Evolutionary conservation across 2,113 vertebrate species (phyloP).

Genomic region (Odocoileus hemionus): DNA sequence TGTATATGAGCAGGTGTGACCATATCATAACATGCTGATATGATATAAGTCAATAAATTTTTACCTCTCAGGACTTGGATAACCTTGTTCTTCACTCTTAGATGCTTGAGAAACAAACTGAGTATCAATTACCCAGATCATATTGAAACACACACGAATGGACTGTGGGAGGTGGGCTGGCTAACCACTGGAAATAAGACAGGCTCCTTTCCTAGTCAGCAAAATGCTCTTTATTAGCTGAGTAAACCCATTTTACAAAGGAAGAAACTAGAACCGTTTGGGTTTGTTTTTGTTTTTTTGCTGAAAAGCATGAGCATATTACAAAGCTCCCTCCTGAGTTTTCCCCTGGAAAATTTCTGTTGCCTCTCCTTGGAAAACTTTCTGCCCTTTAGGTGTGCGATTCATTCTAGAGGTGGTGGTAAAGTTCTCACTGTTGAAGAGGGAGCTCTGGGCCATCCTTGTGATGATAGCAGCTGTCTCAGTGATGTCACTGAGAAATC

Average conservation of each 20-base stretch:
- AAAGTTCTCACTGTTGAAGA: neutral
- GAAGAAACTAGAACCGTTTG: neutral
- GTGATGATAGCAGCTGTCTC: neutral
- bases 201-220: neutral
- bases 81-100: constrained; percentile 57
- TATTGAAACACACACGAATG: neutral
- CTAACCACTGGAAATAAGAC: neutral
- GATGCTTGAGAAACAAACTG: neutral
- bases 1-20: constrained; percentile 76
- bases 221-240: neutral
- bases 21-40: constrained; percentile 80
- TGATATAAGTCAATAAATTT: constrained; percentile 81
- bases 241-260: neutral
- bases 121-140: neutral
- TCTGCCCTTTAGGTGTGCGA: neutral
- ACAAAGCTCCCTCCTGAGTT: neutral
- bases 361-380: neutral
- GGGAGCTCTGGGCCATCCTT: neutral
- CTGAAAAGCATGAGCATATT: neutral
- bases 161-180: neutral
- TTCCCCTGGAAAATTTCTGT: neutral
- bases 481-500: neutral
- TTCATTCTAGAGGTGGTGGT: neutral
- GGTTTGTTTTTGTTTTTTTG: neutral
- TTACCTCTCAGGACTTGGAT: constrained; percentile 79